phyloP scores from a whole-genome alignment of 2,888 invertebrate genomes.

The Polydrusus cervinus region DNA sequence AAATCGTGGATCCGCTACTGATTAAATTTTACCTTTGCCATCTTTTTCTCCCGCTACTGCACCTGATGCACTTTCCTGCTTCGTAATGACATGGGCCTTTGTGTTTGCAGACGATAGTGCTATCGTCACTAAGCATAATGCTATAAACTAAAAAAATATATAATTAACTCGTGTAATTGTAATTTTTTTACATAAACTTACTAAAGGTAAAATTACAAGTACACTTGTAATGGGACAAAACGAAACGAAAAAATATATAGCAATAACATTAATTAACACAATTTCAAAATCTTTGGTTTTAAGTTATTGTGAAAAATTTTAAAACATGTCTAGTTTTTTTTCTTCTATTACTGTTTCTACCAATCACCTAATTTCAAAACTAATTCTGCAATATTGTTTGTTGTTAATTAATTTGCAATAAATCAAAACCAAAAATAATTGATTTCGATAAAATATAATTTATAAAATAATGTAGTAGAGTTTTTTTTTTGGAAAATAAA shows the following conservation, averaged over 20 bases:
- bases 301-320: not conserved
- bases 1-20: too few relatives aligned
- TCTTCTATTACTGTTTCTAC: slow-evolving; percentile 6
- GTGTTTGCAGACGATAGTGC: slow-evolving; percentile 42
- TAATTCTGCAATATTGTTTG: slow-evolving; percentile 13
- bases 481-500: slow-evolving; percentile 10
- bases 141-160: slow-evolving; percentile 31
- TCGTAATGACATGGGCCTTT: slow-evolving; percentile 17
- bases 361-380: slow-evolving; percentile 26
- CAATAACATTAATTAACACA: not conserved
- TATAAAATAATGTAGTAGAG: not conserved
- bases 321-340: not conserved
- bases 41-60: slow-evolving; percentile 41
- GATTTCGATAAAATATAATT: slow-evolving; percentile 8
- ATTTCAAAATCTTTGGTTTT: slow-evolving; percentile 3
- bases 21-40: slow-evolving; percentile 41
- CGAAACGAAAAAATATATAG: slow-evolving; percentile 3
- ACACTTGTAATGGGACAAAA: not conserved
- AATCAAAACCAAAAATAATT: slow-evolving; percentile 32
- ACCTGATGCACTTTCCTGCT: slow-evolving; percentile 24
- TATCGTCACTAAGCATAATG: slow-evolving; percentile 36
- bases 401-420: not conserved
- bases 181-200: too few relatives aligned
- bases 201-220: too few relatives aligned
- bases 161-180: too few relatives aligned